phyloP scores from a whole-genome alignment of 2,888 invertebrate species.

The Baronia brevicornis region DNA sequence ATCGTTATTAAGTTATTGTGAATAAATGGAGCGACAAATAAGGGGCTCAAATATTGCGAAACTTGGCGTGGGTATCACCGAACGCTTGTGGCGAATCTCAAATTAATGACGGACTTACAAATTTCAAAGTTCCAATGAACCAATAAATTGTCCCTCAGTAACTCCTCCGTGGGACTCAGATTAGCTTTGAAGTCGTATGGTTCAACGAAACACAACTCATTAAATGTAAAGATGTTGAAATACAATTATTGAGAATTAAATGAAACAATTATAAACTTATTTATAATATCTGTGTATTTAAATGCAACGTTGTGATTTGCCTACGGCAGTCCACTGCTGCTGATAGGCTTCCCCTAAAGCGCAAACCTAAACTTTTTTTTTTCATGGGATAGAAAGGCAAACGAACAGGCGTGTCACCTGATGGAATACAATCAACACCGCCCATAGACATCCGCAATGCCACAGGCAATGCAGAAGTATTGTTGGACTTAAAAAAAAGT shows the following conservation, averaged over 20 bases:
- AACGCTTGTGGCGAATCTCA: slow-evolving; percentile 39
- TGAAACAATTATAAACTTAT: no score
- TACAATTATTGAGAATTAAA: no score
- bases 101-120: slow-evolving; percentile 56
- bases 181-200: slow-evolving; percentile 31
- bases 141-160: slow-evolving; percentile 40
- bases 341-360: no score
- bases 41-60: slow-evolving; percentile 47
- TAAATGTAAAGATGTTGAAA: slow-evolving; percentile 11
- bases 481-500: no score
- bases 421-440: no score
- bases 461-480: no score
- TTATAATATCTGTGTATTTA: no score
- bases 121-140: slow-evolving; percentile 44
- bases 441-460: no score
- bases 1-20: slow-evolving; percentile 38
- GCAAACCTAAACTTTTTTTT: slow-evolving; percentile 20
- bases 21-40: slow-evolving; percentile 51
- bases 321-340: no score
- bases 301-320: no score
- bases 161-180: slow-evolving; percentile 29
- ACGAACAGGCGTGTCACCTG: no score
- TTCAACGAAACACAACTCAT: slow-evolving; percentile 13
- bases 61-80: slow-evolving; percentile 30
- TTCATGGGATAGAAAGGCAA: no score